These are phyloP conservation scores for Sphaeridia pumilis DNA, from an alignment of 2,888 invertebrate species.

Conservation along the genomic window DNA sequence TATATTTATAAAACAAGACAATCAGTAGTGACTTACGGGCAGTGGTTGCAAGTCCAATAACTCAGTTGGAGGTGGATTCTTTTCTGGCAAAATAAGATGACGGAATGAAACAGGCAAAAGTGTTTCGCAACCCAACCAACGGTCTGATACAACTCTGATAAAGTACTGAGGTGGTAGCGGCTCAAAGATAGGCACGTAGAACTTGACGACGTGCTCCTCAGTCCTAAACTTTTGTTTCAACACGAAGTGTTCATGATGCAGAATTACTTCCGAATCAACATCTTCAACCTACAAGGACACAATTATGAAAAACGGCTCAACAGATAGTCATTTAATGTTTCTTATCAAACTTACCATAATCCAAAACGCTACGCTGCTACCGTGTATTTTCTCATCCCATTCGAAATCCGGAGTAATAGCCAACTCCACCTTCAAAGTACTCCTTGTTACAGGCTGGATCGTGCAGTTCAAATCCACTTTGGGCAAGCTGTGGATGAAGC, in stretches of 20 bases:
- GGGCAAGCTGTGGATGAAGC: constrained; percentile 92
- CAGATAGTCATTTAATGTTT: neutral
- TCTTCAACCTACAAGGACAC: constrained; percentile 25
- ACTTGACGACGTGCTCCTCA: constrained; percentile 93
- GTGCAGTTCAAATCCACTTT: constrained; percentile 91
- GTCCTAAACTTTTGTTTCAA: constrained; percentile 85
- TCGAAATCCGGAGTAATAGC: constrained; percentile 98
- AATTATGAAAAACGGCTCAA: neutral
- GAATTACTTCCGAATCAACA: constrained; percentile 37
- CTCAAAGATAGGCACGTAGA: constrained; percentile 97
- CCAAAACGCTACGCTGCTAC: constrained; percentile 53
- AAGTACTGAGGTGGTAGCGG: constrained; percentile 98
- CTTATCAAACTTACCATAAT: constrained; percentile 42
- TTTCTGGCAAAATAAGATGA: constrained; percentile 93
- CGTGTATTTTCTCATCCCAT: constrained; percentile 91
- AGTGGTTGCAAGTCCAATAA: constrained; percentile 91
- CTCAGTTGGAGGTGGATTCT: constrained; percentile 96
- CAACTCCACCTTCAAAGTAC: constrained; percentile 85
- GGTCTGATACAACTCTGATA: constrained; percentile 74
- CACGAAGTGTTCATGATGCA: constrained; percentile 93
- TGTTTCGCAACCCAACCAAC: constrained; percentile 91
- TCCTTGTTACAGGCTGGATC: constrained; percentile 91
- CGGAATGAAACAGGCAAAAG: constrained; percentile 94
- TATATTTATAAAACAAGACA: neutral
- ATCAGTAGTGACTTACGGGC: constrained; percentile 46